Evolutionary conservation across 2,888 invertebrate species (phyloP), one percentile per base, ranked within the genome.

Genomic region (Amblyjoppa fuscipennis): DNA sequence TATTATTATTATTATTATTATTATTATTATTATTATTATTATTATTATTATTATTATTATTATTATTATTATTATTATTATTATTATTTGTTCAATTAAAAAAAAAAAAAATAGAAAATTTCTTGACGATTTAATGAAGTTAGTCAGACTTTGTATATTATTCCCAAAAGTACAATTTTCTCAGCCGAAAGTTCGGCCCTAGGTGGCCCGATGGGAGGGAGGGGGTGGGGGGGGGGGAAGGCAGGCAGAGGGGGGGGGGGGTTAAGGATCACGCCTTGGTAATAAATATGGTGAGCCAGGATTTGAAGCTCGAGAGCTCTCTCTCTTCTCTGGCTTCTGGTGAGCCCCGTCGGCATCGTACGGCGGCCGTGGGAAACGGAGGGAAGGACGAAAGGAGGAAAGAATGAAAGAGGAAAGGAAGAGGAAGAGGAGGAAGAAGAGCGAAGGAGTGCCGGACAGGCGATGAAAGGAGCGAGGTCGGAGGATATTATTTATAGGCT

Each of bases 401-500:
- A 81, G 74, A 86, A 77, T 51, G 74, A 82, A 56, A 61, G 20
- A 79, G 31, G 20, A 38, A 20, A 51, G 41, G 69, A 53, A 53
- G 66, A 64, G 70, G 66, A 41, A 80, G 73, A 73, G 4, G 70
- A 70, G 31, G 69, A 71, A 25, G 51, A 68, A 73, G 77, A 64
- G 49, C 34, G 75, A 56, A 56, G 76, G 82, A 82, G 78, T 68
- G 69, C 71, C 81, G 83, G 83, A 69, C 77, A 82, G 51, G 85
- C 84, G 88, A 89, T 87, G 88, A 87, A 89, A 87, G 87, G 88
- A 89, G 87, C 86, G 87, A 87, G 88, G 87, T 88, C 88, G 88
- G 84, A 86, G 85, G 90, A 89, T 91, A 93, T 93, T 93, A 93
- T 93, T 93, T 93, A 93, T 93, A 90, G 92, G 91, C 74, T 75